These are phyloP conservation scores for Tiliacea aurago DNA, from an alignment of 2,888 invertebrate genomes.

Conservation along the genomic window DNA sequence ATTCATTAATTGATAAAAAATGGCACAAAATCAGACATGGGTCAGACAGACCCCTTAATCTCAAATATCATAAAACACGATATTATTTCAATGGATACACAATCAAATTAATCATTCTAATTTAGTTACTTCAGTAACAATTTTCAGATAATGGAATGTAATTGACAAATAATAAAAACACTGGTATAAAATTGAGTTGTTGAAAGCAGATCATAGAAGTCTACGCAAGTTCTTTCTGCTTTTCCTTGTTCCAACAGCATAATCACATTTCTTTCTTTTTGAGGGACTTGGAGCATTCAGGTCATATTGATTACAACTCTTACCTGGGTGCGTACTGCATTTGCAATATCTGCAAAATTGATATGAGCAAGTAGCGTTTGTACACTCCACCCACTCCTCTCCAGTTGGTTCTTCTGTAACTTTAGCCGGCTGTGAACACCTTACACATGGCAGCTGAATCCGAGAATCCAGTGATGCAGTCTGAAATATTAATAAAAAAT, in stretches of 20 bases:
- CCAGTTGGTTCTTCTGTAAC: constrained; percentile 82
- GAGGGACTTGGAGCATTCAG: constrained; percentile 87
- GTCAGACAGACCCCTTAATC: constrained; percentile 64
- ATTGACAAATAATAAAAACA: constrained; percentile 70
- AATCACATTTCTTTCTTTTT: constrained; percentile 84
- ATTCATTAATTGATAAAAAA: constrained; percentile 59
- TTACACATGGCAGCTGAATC: constrained; percentile 82
- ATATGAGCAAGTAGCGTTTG: constrained; percentile 85
- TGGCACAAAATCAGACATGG: constrained; percentile 73
- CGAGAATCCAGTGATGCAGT: constrained; percentile 82
- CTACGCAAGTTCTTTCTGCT: constrained; percentile 86
- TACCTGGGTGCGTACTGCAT: constrained; percentile 83
- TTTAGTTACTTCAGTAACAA: constrained; percentile 58
- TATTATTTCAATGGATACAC: constrained; percentile 55
- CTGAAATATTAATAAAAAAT: constrained; percentile 73
- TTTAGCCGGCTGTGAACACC: constrained; percentile 86
- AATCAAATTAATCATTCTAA: constrained; percentile 52
- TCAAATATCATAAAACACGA: constrained; percentile 61
- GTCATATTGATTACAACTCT: constrained; percentile 83
- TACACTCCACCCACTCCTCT: constrained; percentile 90
- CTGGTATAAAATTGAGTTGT: constrained; percentile 70
- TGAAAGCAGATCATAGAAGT: constrained; percentile 76
- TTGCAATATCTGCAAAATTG: constrained; percentile 89
- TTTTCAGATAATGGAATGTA: constrained; percentile 79
- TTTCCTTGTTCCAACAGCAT: constrained; percentile 82